These are phyloP conservation scores for Hippocampus mohnikei DNA, from an alignment of 2,113 vertebrate genomes.

Conservation along the genomic window DNA sequence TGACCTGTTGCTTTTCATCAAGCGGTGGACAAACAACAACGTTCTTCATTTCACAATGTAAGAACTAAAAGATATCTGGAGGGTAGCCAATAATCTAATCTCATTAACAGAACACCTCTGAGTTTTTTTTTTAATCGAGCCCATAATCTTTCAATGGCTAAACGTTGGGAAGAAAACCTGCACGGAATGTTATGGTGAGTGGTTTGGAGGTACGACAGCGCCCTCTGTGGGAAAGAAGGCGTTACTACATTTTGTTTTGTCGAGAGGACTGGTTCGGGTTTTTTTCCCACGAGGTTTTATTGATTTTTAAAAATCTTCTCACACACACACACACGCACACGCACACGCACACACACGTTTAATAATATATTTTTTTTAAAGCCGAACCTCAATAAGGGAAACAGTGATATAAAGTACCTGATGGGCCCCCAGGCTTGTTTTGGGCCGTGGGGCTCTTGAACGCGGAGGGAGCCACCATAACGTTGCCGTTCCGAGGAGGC, in stretches of 20 bases:
- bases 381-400: background rate
- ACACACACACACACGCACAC: no score
- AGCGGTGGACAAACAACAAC: slow-evolving; percentile 55
- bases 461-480: slow-evolving; percentile 23
- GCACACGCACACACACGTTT: no score
- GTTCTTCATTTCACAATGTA: slow-evolving; percentile 53
- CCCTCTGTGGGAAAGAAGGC: slow-evolving; percentile 52
- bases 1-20: slow-evolving; percentile 37
- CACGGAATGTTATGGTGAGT: slow-evolving; percentile 12
- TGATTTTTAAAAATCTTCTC: no score
- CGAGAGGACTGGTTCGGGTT: slow-evolving; percentile 11
- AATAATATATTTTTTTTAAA: no score
- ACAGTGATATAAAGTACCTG: slow-evolving; percentile 44
- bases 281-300: background rate
- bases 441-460: slow-evolving; percentile 50
- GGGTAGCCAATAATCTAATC: slow-evolving; percentile 46
- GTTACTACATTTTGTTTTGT: slow-evolving; percentile 3
- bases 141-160: slow-evolving; percentile 50
- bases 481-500: slow-evolving; percentile 52
- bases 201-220: slow-evolving; percentile 25
- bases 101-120: slow-evolving; percentile 52
- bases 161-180: slow-evolving; percentile 36
- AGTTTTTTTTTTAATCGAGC: slow-evolving; percentile 49
- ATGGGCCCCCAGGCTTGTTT: slow-evolving; percentile 38
- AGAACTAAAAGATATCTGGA: slow-evolving; percentile 35